phyloP scores from a whole-genome alignment of 2,888 invertebrate genomes.

The Magallana nippona region DNA sequence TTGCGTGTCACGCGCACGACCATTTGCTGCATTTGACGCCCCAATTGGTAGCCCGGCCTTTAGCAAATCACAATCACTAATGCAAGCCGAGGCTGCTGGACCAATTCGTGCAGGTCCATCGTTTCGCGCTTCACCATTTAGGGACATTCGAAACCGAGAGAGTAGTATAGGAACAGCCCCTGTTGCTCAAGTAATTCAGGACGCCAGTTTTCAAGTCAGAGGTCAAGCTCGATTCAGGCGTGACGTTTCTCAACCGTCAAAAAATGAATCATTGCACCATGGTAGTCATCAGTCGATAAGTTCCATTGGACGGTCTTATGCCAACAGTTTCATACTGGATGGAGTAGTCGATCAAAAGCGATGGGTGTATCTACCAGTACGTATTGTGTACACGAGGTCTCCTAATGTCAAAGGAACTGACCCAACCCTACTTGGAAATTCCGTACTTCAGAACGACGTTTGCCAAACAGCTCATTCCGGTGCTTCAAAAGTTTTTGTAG shows the following conservation, averaged over 20 bases:
- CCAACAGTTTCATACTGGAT: constrained; percentile 64
- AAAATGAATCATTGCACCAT: too few species aligned
- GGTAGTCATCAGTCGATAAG: too few species aligned
- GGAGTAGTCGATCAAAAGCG: constrained; percentile 58
- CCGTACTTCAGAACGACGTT: too few species aligned
- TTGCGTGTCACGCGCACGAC: constrained; percentile 30
- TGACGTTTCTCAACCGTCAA: too few species aligned
- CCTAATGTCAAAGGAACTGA: constrained; percentile 52
- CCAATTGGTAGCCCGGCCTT: too few species aligned
- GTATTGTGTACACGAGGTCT: constrained; percentile 56
- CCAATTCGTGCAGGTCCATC: constrained; percentile 36
- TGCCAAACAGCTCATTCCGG: constrained; percentile 34
- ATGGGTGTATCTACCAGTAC: constrained; percentile 67
- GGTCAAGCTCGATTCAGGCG: too few species aligned
- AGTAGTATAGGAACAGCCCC: background rate
- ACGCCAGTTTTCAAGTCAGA: too few species aligned
- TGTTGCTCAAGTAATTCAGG: constrained; percentile 16
- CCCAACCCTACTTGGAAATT: too few species aligned
- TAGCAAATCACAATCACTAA: constrained; percentile 9
- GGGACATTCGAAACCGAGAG: constrained; percentile 26
- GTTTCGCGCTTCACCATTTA: constrained; percentile 36
- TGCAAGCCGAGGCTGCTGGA: constrained; percentile 26
- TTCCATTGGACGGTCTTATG: constrained; percentile 45
- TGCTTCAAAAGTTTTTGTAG: constrained; percentile 59
- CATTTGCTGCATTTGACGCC: too few species aligned